These are phyloP conservation scores for Holocentrus rufus DNA, from an alignment of 2,797 vertebrate species.

Conservation along the genomic window DNA sequence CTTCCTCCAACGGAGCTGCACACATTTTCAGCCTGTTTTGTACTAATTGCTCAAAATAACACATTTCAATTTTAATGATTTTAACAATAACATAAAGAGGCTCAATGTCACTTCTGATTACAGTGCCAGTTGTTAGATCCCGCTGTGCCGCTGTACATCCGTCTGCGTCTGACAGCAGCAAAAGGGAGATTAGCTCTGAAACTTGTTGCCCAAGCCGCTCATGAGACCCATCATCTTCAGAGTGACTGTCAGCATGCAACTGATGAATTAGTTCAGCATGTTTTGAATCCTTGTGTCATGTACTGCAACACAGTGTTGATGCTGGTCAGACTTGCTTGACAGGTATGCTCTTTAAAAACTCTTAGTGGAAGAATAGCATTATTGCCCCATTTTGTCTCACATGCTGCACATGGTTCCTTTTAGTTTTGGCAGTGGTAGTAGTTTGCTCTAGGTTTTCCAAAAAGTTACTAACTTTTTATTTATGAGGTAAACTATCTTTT, in stretches of 20 bases:
- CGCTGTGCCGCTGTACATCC: constrained; percentile 31
- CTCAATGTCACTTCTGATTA: constrained; percentile 61
- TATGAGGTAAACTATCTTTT: neutral
- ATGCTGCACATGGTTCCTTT: too few relatives aligned
- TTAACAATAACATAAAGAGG: constrained; percentile 52
- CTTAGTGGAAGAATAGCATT: too few relatives aligned
- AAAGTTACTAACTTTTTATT: neutral
- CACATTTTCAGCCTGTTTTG: neutral
- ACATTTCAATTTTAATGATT: constrained; percentile 52
- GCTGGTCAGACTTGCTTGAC: neutral
- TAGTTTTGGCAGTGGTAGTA: too few relatives aligned
- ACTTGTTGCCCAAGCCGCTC: constrained; percentile 37
- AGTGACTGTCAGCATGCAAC: neutral
- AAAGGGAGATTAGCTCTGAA: constrained; percentile 40
- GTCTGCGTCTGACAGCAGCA: constrained; percentile 48
- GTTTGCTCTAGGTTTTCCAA: neutral
- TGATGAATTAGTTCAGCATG: neutral
- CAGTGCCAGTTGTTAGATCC: constrained; percentile 21
- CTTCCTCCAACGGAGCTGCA: constrained; percentile 21
- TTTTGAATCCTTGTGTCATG: neutral
- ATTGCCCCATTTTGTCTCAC: too few relatives aligned
- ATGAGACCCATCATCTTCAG: constrained; percentile 16
- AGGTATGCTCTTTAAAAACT: too few relatives aligned
- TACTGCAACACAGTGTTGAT: too few relatives aligned
- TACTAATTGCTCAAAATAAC: constrained; percentile 57